Conservation (phyloP, 2,888 invertebrate genomes). For the Cephus rjabovi region DNA sequence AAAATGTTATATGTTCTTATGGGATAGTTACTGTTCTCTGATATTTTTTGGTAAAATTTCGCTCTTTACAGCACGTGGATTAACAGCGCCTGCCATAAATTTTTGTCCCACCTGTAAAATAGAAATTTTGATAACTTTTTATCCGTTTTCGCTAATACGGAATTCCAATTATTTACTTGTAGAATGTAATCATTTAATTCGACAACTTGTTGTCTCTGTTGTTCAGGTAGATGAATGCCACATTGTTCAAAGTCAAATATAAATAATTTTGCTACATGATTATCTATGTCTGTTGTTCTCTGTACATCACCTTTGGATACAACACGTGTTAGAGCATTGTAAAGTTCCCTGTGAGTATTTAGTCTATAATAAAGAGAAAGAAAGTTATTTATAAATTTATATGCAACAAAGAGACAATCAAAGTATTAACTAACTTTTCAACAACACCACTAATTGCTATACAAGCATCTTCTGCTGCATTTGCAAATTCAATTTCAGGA, state of each 20-base stretch:
- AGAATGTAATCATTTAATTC: constrained; percentile 88
- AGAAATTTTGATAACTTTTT: background rate
- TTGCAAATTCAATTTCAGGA: constrained; percentile 79
- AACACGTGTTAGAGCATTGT: constrained; percentile 80
- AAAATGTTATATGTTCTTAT: background rate
- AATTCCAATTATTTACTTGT: constrained; percentile 62
- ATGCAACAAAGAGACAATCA: constrained; percentile 10
- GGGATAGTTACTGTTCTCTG: constrained; percentile 75
- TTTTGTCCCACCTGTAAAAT: constrained; percentile 76
- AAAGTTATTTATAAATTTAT: constrained; percentile 9
- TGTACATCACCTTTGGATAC: constrained; percentile 77
- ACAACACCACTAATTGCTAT: constrained; percentile 90
- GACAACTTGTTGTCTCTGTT: constrained; percentile 81
- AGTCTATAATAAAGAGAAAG: constrained; percentile 71
- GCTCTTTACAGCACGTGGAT: constrained; percentile 76
- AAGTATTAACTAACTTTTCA: constrained; percentile 77
- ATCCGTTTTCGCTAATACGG: background rate
- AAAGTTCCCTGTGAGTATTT: constrained; percentile 90
- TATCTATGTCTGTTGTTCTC: constrained; percentile 79
- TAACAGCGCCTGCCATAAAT: constrained; percentile 82
- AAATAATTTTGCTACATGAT: constrained; percentile 89
- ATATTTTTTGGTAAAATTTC: constrained; percentile 78
- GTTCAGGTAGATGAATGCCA: constrained; percentile 91
- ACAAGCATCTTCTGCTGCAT: constrained; percentile 92
- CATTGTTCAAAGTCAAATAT: constrained; percentile 98